Percentiles rank a stretch among this genome's conserved stretches.
Evolutionary conservation across 2,888 invertebrate genomes (phyloP).

Genomic region (Euplexia lucipara): DNA sequence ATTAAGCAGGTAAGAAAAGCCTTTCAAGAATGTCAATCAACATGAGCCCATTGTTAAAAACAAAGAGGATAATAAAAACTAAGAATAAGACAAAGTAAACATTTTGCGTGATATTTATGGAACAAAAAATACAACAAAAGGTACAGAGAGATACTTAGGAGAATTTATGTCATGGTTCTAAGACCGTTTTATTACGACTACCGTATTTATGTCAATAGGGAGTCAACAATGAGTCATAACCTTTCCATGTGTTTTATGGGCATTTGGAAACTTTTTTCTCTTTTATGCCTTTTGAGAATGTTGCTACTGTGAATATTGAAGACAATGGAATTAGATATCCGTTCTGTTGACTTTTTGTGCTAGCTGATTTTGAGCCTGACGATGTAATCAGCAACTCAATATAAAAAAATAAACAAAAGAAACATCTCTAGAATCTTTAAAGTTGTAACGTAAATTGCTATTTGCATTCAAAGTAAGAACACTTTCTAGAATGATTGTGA

Average conservation of each 20-base stretch:
- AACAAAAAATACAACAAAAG: conserved; percentile 73
- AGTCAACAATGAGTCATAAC: conserved; percentile 82
- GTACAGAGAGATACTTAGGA: conserved; percentile 66
- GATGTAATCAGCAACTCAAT: conserved; percentile 9
- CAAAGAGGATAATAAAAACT: conserved; percentile 63
- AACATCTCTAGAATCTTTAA: neutral
- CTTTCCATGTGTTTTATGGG: conserved; percentile 75
- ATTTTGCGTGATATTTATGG: conserved; percentile 69
- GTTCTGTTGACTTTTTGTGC: conserved; percentile 29
- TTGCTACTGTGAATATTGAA: conserved; percentile 65
- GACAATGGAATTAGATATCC: conserved; percentile 69
- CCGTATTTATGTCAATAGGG: conserved; percentile 78
- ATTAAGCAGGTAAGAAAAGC: conserved; percentile 28
- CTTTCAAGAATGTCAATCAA: conserved; percentile 60
- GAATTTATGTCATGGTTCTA: conserved; percentile 73
- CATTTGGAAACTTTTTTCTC: conserved; percentile 67
- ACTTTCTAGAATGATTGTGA: too few relatives aligned
- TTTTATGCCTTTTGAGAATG: conserved; percentile 51
- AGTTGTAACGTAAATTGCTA: neutral
- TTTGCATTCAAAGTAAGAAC: conserved; percentile 4
- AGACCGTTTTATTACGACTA: conserved; percentile 75
- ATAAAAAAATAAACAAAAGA: conserved; percentile 2
- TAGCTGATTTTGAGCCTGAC: conserved; percentile 7
- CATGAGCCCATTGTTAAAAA: conserved; percentile 57
- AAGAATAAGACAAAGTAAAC: conserved; percentile 66